These are phyloP conservation scores for Corythoichthys haematopterus DNA, from an alignment of 2,113 vertebrate species.

Conservation along the genomic window DNA sequence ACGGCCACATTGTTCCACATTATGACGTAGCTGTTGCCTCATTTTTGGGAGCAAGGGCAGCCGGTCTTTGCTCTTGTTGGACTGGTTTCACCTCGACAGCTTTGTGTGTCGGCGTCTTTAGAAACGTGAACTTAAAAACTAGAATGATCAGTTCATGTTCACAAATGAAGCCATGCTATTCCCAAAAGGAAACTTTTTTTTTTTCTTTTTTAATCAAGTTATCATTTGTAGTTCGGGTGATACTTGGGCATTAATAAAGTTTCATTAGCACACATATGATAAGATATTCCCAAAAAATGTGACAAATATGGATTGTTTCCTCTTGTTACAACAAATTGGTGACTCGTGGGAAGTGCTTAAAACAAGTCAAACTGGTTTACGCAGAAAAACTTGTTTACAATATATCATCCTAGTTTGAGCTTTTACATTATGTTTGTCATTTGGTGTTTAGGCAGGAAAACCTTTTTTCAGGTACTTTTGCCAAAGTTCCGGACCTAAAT, in stretches of 20 bases:
- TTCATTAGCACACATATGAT: not conserved
- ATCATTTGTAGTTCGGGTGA: not conserved
- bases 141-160: slow-evolving; percentile 45
- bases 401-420: no score
- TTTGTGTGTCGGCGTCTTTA: slow-evolving; percentile 19
- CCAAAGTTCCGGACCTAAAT: no score
- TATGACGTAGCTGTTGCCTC: not conserved
- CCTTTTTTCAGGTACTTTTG: no score
- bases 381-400: not conserved
- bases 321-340: not conserved
- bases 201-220: slow-evolving; percentile 4
- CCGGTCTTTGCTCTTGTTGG: slow-evolving; percentile 1
- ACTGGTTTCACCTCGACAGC: slow-evolving; percentile 25
- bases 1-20: not conserved
- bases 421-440: no score
- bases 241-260: no score
- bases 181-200: not conserved
- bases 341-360: not conserved
- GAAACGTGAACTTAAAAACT: slow-evolving; percentile 19
- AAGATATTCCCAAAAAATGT: not conserved
- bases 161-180: slow-evolving; percentile 20
- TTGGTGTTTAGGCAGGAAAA: no score
- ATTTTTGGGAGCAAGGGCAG: not conserved
- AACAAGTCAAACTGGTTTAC: not conserved
- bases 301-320: not conserved